phyloP scores from a whole-genome alignment of 2,888 invertebrate species.

The Cybosia mesomella region DNA sequence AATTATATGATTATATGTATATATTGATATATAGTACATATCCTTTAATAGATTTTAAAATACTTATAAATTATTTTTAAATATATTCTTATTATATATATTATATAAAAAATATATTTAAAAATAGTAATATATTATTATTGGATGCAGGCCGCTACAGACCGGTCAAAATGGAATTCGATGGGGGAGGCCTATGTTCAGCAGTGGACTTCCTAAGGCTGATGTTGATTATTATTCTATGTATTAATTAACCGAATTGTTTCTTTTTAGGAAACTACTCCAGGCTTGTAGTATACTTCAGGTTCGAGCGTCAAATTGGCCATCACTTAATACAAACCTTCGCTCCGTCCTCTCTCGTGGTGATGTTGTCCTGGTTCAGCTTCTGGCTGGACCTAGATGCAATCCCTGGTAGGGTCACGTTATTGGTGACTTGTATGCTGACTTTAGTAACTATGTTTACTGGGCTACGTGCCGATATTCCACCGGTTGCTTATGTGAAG shows the following conservation, averaged over 20 bases:
- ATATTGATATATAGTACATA: no score
- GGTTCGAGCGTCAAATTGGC: conserved; percentile 94
- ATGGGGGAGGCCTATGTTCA: no score
- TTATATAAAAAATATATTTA: no score
- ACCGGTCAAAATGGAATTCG: no score
- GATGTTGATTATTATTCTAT: no score
- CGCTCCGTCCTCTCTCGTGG: conserved; percentile 93
- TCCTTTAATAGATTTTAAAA: no score
- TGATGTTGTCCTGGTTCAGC: conserved; percentile 95
- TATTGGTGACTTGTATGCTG: conserved; percentile 94
- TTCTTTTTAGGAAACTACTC: conserved; percentile 90
- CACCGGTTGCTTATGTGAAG: conserved; percentile 95
- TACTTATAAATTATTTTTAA: no score
- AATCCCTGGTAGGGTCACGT: conserved; percentile 93
- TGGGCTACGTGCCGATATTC: conserved; percentile 92
- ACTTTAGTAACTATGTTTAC: conserved; percentile 95
- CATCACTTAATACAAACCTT: conserved; percentile 95
- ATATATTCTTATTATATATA: no score
- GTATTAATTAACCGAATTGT: not conserved
- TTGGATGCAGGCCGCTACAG: no score
- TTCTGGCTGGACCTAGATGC: conserved; percentile 95
- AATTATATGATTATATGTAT: no score
- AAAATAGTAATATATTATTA: no score
- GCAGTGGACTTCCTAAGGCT: no score
- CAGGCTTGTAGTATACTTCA: conserved; percentile 91